A percentile compares a stretch with the other conserved stretches of the same genome.
Conservation (phyloP, 2,888 invertebrate genomes). For the Phortica magna region DNA sequence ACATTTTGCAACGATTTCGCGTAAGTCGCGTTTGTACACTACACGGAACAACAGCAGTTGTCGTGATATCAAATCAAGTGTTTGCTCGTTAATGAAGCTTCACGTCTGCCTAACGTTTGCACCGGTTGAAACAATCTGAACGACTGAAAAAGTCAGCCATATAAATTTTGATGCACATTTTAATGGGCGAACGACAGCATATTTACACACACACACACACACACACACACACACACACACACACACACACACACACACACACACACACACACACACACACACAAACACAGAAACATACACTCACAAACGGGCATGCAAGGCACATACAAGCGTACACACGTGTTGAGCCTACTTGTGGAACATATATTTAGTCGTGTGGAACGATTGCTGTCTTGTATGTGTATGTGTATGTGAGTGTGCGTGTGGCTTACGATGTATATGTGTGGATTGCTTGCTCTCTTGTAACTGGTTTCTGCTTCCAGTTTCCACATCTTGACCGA, state of each 20-base stretch:
- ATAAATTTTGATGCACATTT: conserved; percentile 70
- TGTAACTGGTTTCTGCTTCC: conserved; percentile 22
- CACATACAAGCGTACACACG: background rate
- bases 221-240: too few species aligned
- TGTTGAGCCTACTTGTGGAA: conserved; percentile 15
- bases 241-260: too few species aligned
- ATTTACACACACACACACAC: too few species aligned
- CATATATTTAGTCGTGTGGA: background rate
- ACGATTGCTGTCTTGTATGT: background rate
- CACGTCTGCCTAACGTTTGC: conserved; percentile 60
- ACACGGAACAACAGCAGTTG: background rate
- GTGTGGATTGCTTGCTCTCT: background rate
- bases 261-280: conserved; percentile 43
- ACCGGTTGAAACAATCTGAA: conserved; percentile 71
- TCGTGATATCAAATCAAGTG: background rate
- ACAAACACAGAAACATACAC: conserved; percentile 48
- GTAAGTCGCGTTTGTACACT: too few species aligned
- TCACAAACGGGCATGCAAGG: background rate
- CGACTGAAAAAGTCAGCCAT: conserved; percentile 69
- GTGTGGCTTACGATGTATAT: background rate
- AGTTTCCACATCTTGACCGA: conserved; percentile 10
- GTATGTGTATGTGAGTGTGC: background rate
- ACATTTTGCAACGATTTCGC: conserved; percentile 35
- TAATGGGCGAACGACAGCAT: conserved; percentile 63
- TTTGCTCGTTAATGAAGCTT: background rate